Evolutionary conservation across 2,888 invertebrate genomes (phyloP), one percentile per base, ranked within the genome.

Genomic region (Hyles lineata): DNA sequence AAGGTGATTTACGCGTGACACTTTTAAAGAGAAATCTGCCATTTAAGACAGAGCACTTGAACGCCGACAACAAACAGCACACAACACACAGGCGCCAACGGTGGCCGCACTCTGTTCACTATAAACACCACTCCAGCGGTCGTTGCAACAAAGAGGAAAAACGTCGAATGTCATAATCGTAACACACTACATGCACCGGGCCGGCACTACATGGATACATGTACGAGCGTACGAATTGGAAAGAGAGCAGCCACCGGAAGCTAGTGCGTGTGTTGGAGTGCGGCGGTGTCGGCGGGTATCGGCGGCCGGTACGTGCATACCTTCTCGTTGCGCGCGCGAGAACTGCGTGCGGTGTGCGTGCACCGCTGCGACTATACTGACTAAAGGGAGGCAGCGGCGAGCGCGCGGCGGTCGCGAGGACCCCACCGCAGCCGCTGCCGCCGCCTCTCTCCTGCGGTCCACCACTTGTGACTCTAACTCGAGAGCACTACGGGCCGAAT

Each of bases 271-370:
- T 80, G 80, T 79, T 81, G 80, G 11, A 82, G 75, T 78, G 81
- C 82, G 80, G 78, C 78, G 77, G 55, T n/a, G 55, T 63, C 82
- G 79, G 78, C 74, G 76, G 74, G 77, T 73, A 77, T 79, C 79
- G 79, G 76, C 83, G 80, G 81, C 83, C 82, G 81, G 78, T 82
- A 77, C 85, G 87, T 84, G 91, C 87, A 87, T 93, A 94, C 94
- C 94, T 94, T 93, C 92, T 93, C 92, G 92, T 89, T 84, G 87
- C 90, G 93, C 92, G 93, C 93, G 93, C 94, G 94, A 93, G 94
- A 93, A 93, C 94, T 94, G 94, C 94, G 94, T 94, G 92, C 94
- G 94, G 94, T 87, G 94, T 93, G 94, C 94, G 94, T 94, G 94
- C 94, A 94, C 94, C 94, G 94, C 93, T 90, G 91, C 89, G 90